These are phyloP conservation scores for Apodemus speciosus DNA, from an alignment of 2,113 vertebrate species.

Conservation along the genomic window DNA sequence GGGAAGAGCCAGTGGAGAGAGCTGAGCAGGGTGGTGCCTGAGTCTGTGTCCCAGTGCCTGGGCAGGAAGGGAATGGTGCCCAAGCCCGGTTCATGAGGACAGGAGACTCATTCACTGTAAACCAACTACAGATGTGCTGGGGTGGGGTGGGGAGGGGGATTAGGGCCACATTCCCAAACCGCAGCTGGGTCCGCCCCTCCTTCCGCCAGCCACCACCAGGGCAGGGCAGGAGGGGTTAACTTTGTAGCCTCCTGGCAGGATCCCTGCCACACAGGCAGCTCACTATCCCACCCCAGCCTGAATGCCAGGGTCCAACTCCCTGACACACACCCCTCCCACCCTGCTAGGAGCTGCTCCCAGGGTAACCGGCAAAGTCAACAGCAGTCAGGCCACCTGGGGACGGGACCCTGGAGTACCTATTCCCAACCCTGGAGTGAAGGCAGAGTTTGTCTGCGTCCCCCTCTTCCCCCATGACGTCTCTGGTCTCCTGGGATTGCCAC, in stretches of 20 bases:
- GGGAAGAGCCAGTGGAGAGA: background rate
- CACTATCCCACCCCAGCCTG: conserved; percentile 59
- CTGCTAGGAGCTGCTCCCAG: conserved; percentile 71
- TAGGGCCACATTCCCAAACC: conserved; percentile 71
- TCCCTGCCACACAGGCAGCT: conserved; percentile 56
- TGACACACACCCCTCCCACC: conserved; percentile 55
- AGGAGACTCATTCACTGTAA: conserved; percentile 80
- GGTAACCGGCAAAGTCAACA: conserved; percentile 79
- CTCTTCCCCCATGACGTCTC: conserved; percentile 59
- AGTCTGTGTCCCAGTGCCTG: conserved; percentile 65
- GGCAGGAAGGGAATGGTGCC: conserved; percentile 65
- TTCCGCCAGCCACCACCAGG: background rate
- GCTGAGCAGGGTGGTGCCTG: background rate
- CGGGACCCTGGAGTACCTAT: conserved; percentile 71
- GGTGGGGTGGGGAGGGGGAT: conserved; percentile 37
- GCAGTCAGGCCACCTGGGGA: conserved; percentile 73
- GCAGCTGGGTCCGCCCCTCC: conserved; percentile 56
- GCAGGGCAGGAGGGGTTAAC: conserved; percentile 73
- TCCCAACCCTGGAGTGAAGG: conserved; percentile 62
- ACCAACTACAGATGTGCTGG: conserved; percentile 81
- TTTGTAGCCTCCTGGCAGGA: conserved; percentile 56
- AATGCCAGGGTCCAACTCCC: conserved; percentile 66
- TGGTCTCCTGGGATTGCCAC: conserved; percentile 30
- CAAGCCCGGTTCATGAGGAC: conserved; percentile 59
- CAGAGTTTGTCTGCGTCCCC: conserved; percentile 64